Base-by-base conservation (phyloP, 2,888 invertebrate species). In the Tinea pellionella region DNA sequence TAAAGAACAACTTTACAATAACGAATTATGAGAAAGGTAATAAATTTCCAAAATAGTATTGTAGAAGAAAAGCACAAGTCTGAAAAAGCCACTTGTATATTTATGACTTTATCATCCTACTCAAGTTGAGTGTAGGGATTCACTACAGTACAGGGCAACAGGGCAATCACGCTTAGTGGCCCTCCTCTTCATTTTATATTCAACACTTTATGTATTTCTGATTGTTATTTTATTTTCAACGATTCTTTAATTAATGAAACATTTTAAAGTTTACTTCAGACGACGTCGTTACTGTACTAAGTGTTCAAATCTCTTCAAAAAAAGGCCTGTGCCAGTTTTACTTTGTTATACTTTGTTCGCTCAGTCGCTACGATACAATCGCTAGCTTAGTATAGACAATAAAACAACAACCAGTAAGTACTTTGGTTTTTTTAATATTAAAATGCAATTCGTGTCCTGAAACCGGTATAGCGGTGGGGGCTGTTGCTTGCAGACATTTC, bases 51-150 rank as follows among this genome's bases (percentile, higher is more conserved):
- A 47, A 47, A 16, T n/a, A 2, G 15, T 47, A 15, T 37, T 2
- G 47, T 47, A 15, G 8, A 47, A 47, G 47, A 47, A 47, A 47
- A 47, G 47, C 47, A 47, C 47, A 47, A 47, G 47, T 47, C 47
- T 59, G 47, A 47, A 47, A 43, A 59, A 30, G 47, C 18, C 47
- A 9, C 78, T 81, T 79, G 75, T 77, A 79, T 82, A 82, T 81
- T 78, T 80, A 80, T 78, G 73, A 77, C 78, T 75, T 80, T 81
- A 79, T 78, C 76, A 76, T 77, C 80, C 75, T 75, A 78, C 77
- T 80, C 79, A 74, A 73, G 74, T 70, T 66, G 77, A 78, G 75
- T 75, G 78, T 77, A 74, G 72, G 77, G 70, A 73, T 73, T 57
- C 19, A 57, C 57, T 19, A 57, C 57, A 57, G 29, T 13, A 57